These are phyloP conservation scores for Myripristis murdjan DNA, from an alignment of 2,797 vertebrate genomes.

Conservation along the genomic window DNA sequence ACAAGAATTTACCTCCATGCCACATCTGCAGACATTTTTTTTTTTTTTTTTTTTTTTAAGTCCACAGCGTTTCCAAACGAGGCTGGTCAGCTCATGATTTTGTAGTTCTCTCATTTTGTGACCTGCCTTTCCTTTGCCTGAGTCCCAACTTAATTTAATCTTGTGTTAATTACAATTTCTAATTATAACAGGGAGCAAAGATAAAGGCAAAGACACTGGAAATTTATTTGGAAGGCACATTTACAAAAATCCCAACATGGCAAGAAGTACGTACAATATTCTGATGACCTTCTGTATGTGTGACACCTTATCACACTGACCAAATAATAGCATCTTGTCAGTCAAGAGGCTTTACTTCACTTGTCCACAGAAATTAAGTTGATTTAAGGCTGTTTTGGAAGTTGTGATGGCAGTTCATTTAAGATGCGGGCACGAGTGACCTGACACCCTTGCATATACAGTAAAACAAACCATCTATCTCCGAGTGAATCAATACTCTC, in stretches of 20 bases:
- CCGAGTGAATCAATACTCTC: slow-evolving; percentile 22
- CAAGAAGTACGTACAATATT: neutral
- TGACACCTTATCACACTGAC: too few species aligned
- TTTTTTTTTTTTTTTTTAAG: slow-evolving; percentile 29
- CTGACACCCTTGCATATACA: neutral
- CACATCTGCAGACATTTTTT: slow-evolving; percentile 55
- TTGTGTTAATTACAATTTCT: slow-evolving; percentile 46
- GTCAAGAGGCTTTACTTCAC: too few species aligned
- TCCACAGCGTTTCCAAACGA: slow-evolving; percentile 48
- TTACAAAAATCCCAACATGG: slow-evolving; percentile 18
- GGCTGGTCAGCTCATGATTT: slow-evolving; percentile 46
- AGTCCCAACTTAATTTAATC: slow-evolving; percentile 38
- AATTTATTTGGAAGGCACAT: neutral
- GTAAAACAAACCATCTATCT: slow-evolving; percentile 22
- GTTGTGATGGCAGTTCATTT: neutral
- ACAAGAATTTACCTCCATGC: slow-evolving; percentile 79
- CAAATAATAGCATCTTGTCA: too few species aligned
- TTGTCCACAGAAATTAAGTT: too few species aligned
- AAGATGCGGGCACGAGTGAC: neutral
- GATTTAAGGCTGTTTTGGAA: too few species aligned
- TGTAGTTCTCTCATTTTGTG: neutral
- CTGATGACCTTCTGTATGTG: too few species aligned
- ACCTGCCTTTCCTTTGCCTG: neutral
- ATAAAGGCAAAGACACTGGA: slow-evolving; percentile 7
- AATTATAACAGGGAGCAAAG: slow-evolving; percentile 40